Conservation (phyloP, 2,113 vertebrate genomes). For the Ibidorhyncha struthersii region DNA sequence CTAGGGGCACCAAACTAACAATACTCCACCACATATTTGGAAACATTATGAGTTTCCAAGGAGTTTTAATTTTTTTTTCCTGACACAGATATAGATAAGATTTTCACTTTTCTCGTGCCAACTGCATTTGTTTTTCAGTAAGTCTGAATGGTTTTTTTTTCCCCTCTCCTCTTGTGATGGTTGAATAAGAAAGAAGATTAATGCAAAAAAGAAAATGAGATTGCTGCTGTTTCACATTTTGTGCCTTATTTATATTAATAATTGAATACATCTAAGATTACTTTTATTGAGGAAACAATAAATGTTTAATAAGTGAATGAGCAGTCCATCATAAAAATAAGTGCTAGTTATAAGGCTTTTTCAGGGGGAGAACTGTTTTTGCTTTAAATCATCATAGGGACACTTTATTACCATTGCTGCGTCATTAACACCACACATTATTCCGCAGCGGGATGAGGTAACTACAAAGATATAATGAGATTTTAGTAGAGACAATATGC, state of each 20-base stretch:
- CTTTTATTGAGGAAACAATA: constrained; percentile 56
- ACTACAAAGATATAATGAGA: constrained; percentile 23
- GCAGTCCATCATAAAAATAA: constrained; percentile 13
- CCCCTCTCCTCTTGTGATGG: not conserved
- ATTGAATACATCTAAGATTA: constrained; percentile 31
- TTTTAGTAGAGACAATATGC: constrained; percentile 18
- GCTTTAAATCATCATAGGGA: constrained; percentile 43
- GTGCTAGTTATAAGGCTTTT: not conserved
- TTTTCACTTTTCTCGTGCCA: not conserved
- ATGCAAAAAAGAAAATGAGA: constrained; percentile 36
- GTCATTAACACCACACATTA: constrained; percentile 25
- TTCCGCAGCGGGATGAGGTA: constrained; percentile 30
- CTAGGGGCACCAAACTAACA: not conserved
- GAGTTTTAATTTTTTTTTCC: not conserved
- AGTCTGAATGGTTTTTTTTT: not conserved
- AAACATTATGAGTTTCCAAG: not conserved
- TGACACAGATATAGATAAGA: not conserved
- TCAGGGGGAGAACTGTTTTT: not conserved
- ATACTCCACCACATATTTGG: not conserved
- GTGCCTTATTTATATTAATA: constrained; percentile 57
- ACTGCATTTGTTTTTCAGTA: not conserved
- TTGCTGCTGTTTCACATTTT: constrained; percentile 25
- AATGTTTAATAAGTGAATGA: constrained; percentile 63
- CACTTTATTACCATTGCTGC: not conserved
- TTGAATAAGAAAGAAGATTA: constrained; percentile 28